Evolutionary conservation across 2,888 invertebrate species (phyloP).

Genomic region (Diarsia brunnea): DNA sequence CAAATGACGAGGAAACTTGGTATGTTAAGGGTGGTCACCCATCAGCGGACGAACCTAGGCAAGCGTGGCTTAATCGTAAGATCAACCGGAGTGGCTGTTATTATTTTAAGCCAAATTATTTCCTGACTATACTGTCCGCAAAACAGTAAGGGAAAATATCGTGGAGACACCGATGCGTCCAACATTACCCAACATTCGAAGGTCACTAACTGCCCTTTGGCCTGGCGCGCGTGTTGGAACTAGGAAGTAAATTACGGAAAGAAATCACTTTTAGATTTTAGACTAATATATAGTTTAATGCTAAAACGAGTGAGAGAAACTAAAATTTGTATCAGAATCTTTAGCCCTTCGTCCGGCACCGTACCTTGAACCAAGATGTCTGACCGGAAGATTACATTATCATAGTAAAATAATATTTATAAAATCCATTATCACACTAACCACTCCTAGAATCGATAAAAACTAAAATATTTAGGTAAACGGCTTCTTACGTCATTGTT

Average conservation of each 20-base stretch:
- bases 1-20: too few relatives aligned
- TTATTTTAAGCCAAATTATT: background rate
- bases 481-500: constrained; percentile 33
- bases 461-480: constrained; percentile 45
- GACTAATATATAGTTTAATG: background rate
- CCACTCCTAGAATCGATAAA: constrained; percentile 23
- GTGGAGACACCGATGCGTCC: background rate
- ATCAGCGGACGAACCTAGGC: too few relatives aligned
- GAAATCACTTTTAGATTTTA: background rate
- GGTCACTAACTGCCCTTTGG: background rate
- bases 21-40: too few relatives aligned
- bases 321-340: background rate
- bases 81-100: too few relatives aligned
- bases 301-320: background rate
- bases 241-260: too few relatives aligned
- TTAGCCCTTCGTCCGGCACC: background rate
- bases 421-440: constrained; percentile 14
- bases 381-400: background rate
- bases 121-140: background rate
- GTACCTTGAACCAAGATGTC: background rate
- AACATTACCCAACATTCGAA: background rate
- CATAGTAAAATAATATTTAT: background rate
- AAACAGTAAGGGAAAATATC: background rate
- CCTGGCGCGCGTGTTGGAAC: background rate
- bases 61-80: too few relatives aligned